Evolutionary conservation across 2,888 invertebrate species (phyloP), one percentile per base, ranked within the genome.

Genomic region (Cryptus viduatorius): DNA sequence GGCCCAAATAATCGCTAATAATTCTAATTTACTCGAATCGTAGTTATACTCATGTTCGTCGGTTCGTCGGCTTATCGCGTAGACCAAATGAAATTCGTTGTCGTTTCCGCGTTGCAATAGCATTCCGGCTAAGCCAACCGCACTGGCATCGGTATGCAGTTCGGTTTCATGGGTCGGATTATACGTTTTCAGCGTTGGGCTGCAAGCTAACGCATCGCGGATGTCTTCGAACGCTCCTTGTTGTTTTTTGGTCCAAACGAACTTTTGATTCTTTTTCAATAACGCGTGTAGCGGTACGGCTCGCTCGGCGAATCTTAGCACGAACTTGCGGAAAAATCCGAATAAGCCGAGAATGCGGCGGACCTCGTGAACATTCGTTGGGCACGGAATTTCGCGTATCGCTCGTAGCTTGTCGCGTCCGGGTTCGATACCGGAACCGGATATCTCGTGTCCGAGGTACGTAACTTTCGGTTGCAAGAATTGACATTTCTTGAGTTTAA

Each of bases 401-500:
- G 86, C 91, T 72, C 29, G 16, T 31, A 73, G 84, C 79, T 88
- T 92, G 83, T 8, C 78, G 61, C 31, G 75, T 65, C 86, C 83
- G 1, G 87, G 85, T 48, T 77, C 42, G 10, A 84, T 78, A 7
- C 73, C 69, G 8, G 48, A 59, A 16, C 61, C 64, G 2, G 75
- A 76, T 14, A 86, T 79, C 16, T 46, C 69, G 78, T 89, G 90
- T 0, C 92, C 92, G 12, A 92, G 84, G 67, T 89, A 91, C 12
- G 87, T 76, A 0, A 92, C 84, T 37, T 86, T 56, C 5, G 67
- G 67, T 19, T 84, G 72, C 4, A 86, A 88, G 81, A 92, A 90
- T 12, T 85, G 64, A 67, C 90, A 90, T 82, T 92, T 91, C 1
- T 31, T 72, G 1, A 88, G 64, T 68, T 90, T 90, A 2, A 93